These are phyloP conservation scores for Otis tarda DNA, from an alignment of 2,113 vertebrate genomes.

Conservation along the genomic window DNA sequence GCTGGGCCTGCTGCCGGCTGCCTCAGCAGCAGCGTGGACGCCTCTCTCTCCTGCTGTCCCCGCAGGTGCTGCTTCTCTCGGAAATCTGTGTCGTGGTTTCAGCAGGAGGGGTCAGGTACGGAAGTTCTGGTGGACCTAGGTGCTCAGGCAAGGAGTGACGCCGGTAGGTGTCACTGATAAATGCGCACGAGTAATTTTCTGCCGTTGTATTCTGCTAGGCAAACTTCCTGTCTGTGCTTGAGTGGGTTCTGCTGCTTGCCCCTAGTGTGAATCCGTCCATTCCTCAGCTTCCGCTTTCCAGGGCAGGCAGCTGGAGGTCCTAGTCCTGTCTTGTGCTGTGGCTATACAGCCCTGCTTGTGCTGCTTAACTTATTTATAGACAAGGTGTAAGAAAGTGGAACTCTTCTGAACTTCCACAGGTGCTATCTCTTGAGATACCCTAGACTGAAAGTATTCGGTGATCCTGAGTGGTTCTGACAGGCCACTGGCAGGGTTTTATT, in stretches of 20 bases:
- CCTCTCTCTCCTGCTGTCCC: no score
- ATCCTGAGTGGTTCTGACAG: not conserved
- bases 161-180: not conserved
- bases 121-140: not conserved
- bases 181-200: no score
- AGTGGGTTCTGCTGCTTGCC: not conserved
- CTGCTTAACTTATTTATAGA: accelerated
- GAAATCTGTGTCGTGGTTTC: accelerated
- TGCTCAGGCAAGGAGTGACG: accelerated
- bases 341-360: accelerated
- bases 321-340: not conserved
- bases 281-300: no score
- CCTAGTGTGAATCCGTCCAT: no score
- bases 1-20: no score
- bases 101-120: not conserved
- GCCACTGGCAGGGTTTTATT: not conserved
- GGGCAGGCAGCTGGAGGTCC: not conserved
- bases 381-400: accelerated
- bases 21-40: not conserved
- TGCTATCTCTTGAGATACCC: not conserved
- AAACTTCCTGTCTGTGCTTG: not conserved
- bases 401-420: accelerated
- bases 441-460: no score
- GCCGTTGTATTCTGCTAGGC: not conserved
- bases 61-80: not conserved